Evolutionary conservation across 1,140 invertebrate genomes (phyloP).

Genomic region (Bradynema listronoti): DNA sequence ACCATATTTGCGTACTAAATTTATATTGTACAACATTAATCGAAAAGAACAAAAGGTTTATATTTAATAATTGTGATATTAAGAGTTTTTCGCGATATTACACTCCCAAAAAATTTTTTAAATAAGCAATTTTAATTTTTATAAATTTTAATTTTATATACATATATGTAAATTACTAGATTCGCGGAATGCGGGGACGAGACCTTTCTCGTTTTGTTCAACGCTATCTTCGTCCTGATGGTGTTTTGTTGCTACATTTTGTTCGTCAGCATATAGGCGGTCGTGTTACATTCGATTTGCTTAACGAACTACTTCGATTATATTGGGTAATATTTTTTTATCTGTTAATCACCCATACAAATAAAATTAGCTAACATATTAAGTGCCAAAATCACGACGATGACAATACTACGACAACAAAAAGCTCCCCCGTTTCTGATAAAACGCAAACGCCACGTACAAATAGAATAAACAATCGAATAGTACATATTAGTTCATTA

Average conservation of each 20-base stretch:
- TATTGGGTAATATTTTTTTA: no score
- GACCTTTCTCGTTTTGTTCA: constrained; percentile 39
- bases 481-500: no score
- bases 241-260: constrained; percentile 43
- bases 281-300: constrained; percentile 42
- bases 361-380: no score
- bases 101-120: constrained; percentile 16
- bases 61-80: constrained; percentile 18
- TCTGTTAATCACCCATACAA: no score
- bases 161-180: constrained; percentile 7
- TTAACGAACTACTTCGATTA: constrained; percentile 36
- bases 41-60: constrained; percentile 24
- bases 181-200: constrained; percentile 21
- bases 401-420: no score
- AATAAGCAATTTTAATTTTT: neutral
- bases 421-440: no score
- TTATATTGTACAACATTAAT: constrained; percentile 35
- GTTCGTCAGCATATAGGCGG: constrained; percentile 50
- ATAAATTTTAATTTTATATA: neutral
- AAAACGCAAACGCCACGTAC: no score
- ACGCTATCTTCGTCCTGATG: constrained; percentile 31
- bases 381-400: no score
- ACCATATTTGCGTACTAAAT: constrained; percentile 32
- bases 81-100: neutral
- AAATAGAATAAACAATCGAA: no score